Base-by-base conservation (phyloP, 1,140 invertebrate genomes). In the Lepidurus packardi region DNA sequence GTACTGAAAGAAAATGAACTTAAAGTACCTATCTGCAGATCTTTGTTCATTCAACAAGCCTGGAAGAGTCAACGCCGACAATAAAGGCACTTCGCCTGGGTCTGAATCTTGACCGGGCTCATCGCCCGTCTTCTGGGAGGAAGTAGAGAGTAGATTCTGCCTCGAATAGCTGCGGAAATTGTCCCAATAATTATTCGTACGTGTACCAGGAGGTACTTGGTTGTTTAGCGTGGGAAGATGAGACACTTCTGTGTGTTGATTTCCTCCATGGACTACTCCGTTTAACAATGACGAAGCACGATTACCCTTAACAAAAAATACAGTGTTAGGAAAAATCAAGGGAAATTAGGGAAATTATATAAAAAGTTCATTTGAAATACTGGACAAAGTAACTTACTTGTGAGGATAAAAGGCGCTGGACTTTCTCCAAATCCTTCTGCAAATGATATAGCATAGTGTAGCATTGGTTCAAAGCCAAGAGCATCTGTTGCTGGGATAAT, bases 171-270 rank as follows among this genome's bases (percentile, higher is more conserved):
- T 94, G 86, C 82, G 81, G 84, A 95, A 95, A 87, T 95, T 95
- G 82, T 95, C 94, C 93, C 92, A 94, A 85, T 94, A 95, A 85
- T 95, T 95, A 84, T 95, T 95, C 73, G 93, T 92, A 79, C 93
- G 86, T 84, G 92, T 94, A 34, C 93, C 92, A 13, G 93, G 93
- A 65, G 93, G 91, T 79, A 94, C 93, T 88, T 94, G 92, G 85
- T 94, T 94, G 84, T 94, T 94, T 16, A 94, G 85, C 24, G 83
- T 82, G 74, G 80, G n/a, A 34, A 44, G 47, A n/a, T 65, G 75
- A 74, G 41, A 42, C 10, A 34, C 34, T 45, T 43, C 45, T 44
- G 77, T 7, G 43, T 44, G 21, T 42, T 74, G 78, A 78, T 25
- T 65, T 21, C 44, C 53, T 41, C 41, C 42, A 21, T 44, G 53